Percentiles rank a stretch among this genome's conserved stretches.
phyloP scores from a whole-genome alignment of 2,888 invertebrate genomes.

The Hydrotaea diabolus region DNA sequence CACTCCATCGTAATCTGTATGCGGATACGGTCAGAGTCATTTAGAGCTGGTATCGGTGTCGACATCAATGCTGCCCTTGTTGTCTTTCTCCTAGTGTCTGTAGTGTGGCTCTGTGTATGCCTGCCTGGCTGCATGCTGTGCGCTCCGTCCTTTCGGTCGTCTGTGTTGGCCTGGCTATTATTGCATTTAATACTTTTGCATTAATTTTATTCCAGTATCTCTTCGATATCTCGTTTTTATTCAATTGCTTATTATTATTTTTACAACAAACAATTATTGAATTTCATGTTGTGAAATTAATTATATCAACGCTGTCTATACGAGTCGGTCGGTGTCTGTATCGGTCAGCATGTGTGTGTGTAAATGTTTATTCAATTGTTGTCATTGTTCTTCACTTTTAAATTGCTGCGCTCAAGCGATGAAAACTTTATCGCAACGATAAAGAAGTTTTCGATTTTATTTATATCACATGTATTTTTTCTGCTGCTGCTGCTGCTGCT shows the following conservation, averaged over 20 bases:
- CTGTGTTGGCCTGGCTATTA: conserved; percentile 35
- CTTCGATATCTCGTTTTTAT: conserved; percentile 36
- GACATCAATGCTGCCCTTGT: background rate
- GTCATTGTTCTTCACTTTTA: conserved; percentile 36
- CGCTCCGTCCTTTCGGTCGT: background rate
- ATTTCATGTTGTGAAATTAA: conserved; percentile 65
- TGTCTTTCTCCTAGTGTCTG: background rate
- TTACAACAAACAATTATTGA: conserved; percentile 59
- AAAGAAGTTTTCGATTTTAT: conserved; percentile 6
- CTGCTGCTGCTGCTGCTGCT: no score
- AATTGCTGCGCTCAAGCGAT: conserved; percentile 47
- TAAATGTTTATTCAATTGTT: conserved; percentile 52
- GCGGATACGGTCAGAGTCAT: conserved; percentile 11
- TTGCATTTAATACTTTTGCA: conserved; percentile 58
- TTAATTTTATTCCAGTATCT: conserved; percentile 52
- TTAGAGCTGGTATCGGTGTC: conserved; percentile 11
- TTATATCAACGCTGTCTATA: conserved; percentile 48
- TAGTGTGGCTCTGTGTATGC: background rate
- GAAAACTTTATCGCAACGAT: conserved; percentile 39
- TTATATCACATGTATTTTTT: background rate
- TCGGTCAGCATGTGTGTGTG: conserved; percentile 1
- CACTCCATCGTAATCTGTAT: conserved; percentile 25
- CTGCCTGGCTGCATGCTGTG: background rate
- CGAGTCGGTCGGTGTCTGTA: no score
- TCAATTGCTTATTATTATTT: conserved; percentile 74